Percentiles rank a stretch among this genome's conserved stretches.
phyloP scores from a whole-genome alignment of 2,888 invertebrate species.

The Mechanitis messenoides region DNA sequence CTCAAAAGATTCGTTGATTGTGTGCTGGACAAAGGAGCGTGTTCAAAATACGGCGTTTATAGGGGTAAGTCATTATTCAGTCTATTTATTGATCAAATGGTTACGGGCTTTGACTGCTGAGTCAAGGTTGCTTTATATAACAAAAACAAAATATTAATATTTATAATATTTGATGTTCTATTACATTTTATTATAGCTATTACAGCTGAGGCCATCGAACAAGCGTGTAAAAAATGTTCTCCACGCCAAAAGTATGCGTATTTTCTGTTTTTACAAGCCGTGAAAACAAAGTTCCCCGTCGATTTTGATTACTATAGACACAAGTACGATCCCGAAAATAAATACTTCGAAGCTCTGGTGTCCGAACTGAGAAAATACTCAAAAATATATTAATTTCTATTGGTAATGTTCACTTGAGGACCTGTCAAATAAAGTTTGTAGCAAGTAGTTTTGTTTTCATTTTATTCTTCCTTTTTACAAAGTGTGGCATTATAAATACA shows the following conservation, averaged over 20 bases:
- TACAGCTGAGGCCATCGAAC: constrained; percentile 14
- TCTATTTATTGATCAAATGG: no score
- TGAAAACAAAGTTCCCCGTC: constrained; percentile 72
- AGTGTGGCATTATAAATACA: no score
- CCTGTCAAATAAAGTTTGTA: no score
- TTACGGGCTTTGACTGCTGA: no score
- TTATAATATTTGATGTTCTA: no score
- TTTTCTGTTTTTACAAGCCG: constrained; percentile 20
- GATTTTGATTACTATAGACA: constrained; percentile 64
- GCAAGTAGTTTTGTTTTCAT: no score
- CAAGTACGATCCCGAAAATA: constrained; percentile 77
- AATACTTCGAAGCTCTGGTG: constrained; percentile 71
- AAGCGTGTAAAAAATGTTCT: constrained; percentile 26
- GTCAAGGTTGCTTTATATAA: no score
- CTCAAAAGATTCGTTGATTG: constrained; percentile 43
- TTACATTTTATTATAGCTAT: constrained; percentile 12
- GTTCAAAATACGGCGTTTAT: constrained; percentile 38
- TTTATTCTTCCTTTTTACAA: no score
- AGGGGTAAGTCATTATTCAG: constrained; percentile 39
- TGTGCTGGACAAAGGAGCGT: constrained; percentile 41
- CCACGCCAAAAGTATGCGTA: constrained; percentile 22
- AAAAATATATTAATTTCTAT: neutral
- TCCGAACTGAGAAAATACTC: constrained; percentile 34
- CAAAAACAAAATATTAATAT: no score
- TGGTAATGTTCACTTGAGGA: no score